Percentiles rank a stretch among this genome's conserved stretches.
Evolutionary conservation across 92 coral and sea anemone species (phyloP).

Genomic region (Virgularia gustaviana): DNA sequence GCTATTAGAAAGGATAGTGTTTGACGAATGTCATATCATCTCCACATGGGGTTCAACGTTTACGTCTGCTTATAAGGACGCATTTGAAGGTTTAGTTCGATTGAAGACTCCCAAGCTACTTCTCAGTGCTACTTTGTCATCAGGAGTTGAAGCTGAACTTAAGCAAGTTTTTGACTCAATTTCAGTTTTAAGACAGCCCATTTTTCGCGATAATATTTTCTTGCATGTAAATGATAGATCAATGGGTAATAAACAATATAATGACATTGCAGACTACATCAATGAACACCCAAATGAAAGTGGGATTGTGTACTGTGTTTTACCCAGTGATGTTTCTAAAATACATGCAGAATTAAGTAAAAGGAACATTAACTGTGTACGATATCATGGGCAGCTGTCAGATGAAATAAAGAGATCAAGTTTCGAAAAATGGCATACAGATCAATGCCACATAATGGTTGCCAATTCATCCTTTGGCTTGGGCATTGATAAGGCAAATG

Average conservation of each 20-base stretch:
- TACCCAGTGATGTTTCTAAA: slow-evolving; percentile 6
- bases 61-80: too few relatives aligned
- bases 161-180: too few relatives aligned
- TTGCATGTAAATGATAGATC: neutral
- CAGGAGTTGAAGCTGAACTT: too few relatives aligned
- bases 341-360: slow-evolving; percentile 11
- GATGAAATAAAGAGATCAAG: slow-evolving; percentile 15
- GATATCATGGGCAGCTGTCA: slow-evolving; percentile 27
- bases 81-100: too few relatives aligned
- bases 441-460: too few relatives aligned
- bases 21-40: too few relatives aligned
- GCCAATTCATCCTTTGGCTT: slow-evolving; percentile 30
- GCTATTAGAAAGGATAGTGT: too few relatives aligned
- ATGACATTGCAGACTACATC: neutral
- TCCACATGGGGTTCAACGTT: too few relatives aligned
- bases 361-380: neutral
- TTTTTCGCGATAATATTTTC: neutral
- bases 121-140: too few relatives aligned
- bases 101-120: too few relatives aligned
- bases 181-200: neutral
- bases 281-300: neutral
- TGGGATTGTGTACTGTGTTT: slow-evolving; percentile 5
- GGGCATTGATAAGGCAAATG: too few relatives aligned
- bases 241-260: neutral
- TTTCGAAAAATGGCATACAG: too few relatives aligned